Conservation (phyloP, 1,140 invertebrate genomes). For the Phymorhynchus buccinoides region DNA sequence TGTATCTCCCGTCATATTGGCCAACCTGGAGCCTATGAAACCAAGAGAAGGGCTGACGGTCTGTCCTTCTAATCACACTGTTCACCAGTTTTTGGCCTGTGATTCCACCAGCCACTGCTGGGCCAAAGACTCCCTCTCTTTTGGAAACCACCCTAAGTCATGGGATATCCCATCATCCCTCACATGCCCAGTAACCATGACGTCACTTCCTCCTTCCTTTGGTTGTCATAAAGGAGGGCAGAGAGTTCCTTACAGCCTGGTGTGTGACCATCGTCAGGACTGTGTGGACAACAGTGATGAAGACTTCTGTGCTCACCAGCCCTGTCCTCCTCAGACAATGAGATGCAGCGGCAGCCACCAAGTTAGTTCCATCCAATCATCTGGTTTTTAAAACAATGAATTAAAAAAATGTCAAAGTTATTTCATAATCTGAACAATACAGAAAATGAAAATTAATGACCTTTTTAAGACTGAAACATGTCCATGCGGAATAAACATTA, state of each 20-base stretch:
- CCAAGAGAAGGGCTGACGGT: background rate
- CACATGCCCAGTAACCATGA: background rate
- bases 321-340: background rate
- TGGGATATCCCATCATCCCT: background rate
- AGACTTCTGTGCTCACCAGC: background rate
- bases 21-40: background rate
- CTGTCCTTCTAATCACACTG: background rate
- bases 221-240: background rate
- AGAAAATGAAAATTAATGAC: too few species aligned
- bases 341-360: background rate
- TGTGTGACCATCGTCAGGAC: conserved; percentile 18
- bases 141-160: background rate
- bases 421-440: too few species aligned
- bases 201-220: conserved; percentile 10
- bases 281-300: conserved; percentile 1
- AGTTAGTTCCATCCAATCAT: too few species aligned
- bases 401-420: too few species aligned
- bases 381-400: too few species aligned
- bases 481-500: too few species aligned
- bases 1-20: background rate
- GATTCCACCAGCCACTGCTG: background rate
- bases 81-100: background rate
- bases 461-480: too few species aligned
- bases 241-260: background rate
- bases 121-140: background rate